A percentile compares a stretch with the other conserved stretches of the same genome.
Evolutionary conservation across 2,888 invertebrate species (phyloP).

Genomic region (Spatulosminthurus flaviceps): DNA sequence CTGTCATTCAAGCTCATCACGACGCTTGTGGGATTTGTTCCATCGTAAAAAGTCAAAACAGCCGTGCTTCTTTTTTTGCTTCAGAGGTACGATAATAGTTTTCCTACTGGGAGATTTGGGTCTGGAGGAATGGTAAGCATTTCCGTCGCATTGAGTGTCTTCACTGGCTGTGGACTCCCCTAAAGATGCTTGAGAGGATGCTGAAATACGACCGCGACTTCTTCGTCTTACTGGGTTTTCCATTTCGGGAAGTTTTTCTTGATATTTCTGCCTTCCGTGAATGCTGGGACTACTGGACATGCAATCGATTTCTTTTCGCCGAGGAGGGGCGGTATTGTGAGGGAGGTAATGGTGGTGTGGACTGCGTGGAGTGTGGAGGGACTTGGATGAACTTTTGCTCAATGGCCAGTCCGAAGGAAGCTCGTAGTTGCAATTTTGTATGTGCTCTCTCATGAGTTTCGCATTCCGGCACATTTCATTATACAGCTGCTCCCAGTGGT

Average conservation of each 20-base stretch:
- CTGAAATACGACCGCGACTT: not conserved
- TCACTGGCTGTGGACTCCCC: not conserved
- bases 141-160: not conserved
- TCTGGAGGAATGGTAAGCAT: not conserved
- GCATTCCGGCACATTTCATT: constrained; percentile 6
- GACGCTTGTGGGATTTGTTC: not conserved
- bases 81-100: not conserved
- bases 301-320: not conserved
- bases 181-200: constrained; percentile 6
- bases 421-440: not conserved
- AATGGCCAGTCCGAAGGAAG: not conserved
- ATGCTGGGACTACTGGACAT: not conserved
- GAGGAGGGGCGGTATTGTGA: too few relatives aligned
- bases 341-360: too few relatives aligned
- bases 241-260: not conserved
- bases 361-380: too few relatives aligned
- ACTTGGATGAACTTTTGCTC: not conserved
- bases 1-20: not conserved
- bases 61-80: not conserved
- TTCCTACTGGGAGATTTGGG: not conserved
- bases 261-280: not conserved
- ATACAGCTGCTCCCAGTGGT: constrained; percentile 27
- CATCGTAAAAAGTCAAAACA: constrained; percentile 30
- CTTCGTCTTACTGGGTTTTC: not conserved
- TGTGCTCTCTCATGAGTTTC: constrained; percentile 4